These are phyloP conservation scores for Andrena haemorrhoa DNA, from an alignment of 2,888 invertebrate genomes.

Conservation along the genomic window DNA sequence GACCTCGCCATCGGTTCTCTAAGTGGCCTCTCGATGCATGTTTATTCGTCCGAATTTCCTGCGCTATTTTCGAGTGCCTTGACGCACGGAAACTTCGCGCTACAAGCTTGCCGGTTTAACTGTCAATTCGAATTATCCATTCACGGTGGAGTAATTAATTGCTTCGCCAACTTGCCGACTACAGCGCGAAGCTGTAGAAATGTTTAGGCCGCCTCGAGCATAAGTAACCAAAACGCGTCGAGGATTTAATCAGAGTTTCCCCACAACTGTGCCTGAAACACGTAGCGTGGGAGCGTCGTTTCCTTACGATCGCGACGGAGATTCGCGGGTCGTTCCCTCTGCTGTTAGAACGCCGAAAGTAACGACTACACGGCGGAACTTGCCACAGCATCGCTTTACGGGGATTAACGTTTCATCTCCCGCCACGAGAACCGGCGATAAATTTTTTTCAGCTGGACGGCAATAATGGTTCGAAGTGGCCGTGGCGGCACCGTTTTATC, in stretches of 20 bases:
- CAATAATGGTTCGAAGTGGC: neutral
- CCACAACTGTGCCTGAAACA: too few species aligned
- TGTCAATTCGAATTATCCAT: too few species aligned
- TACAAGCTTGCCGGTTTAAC: too few species aligned
- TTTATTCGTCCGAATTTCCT: neutral
- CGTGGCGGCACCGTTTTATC: constrained; percentile 10
- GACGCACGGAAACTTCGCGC: too few species aligned
- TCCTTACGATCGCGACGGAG: too few species aligned
- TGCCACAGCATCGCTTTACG: neutral
- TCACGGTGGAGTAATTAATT: too few species aligned
- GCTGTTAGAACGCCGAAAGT: constrained; percentile 1
- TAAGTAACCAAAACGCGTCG: too few species aligned
- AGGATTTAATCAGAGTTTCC: too few species aligned
- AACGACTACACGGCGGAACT: neutral
- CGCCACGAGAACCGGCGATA: neutral
- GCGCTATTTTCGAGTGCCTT: neutral
- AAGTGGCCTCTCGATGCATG: neutral
- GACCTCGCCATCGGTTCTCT: neutral
- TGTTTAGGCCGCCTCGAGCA: too few species aligned
- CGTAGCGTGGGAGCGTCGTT: too few species aligned
- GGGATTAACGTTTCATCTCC: constrained; percentile 14
- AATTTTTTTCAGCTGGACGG: neutral
- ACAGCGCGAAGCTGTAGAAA: too few species aligned
- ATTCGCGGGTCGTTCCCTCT: constrained; percentile 13
- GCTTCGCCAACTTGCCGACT: too few species aligned